Evolutionary conservation across 2,113 vertebrate genomes (phyloP), one percentile per base, ranked within the genome.

Genomic region (Syngnathus scovelli): DNA sequence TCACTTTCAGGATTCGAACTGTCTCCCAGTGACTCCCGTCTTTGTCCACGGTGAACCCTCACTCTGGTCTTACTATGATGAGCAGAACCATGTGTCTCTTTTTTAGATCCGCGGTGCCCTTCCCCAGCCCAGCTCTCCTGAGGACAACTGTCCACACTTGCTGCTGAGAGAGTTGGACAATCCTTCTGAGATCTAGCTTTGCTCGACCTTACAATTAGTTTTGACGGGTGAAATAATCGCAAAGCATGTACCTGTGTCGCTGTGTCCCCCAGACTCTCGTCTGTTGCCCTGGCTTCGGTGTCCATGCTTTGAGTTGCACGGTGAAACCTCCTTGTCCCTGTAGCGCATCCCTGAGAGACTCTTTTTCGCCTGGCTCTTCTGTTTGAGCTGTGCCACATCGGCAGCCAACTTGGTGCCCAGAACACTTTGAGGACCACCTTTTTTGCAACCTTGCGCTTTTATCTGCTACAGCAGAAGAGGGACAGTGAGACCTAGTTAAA

Each of bases 341-440:
- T 92, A 93, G 67, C 92, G 82, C 68, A 86, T 76, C 77, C 92
- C 91, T 72, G 91, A 76, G 0, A 90, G 33, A 1, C 87, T 90
- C 74, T 88, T 94, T 82, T 92, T 94, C 86, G 78, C 88, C 85
- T 91, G 91, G 74, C 90, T 88, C 78, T 93, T 95, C 61, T 93
- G 93, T 87, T 95, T 95, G 77, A 94, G 89, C 83, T 92, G 94
- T 5, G 90, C 89, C 65, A 91, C 82, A 64, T 92, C 92, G 52
- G 60, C 72, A 70, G 90, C 83, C 81, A 91, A 81, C 18, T 90
- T 86, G 48, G 93, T 88, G 13, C 74, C 77, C 82, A 93, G 82
- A 64, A 90, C 78, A 2, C 85, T 85, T 76, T 88, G 89, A 8
- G 80, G 76, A 72, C 86, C 61, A 66, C 78, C 89, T 80, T 90